These are phyloP conservation scores for Eulemur rubriventer DNA, from an alignment of 2,797 vertebrate genomes.

Conservation along the genomic window DNA sequence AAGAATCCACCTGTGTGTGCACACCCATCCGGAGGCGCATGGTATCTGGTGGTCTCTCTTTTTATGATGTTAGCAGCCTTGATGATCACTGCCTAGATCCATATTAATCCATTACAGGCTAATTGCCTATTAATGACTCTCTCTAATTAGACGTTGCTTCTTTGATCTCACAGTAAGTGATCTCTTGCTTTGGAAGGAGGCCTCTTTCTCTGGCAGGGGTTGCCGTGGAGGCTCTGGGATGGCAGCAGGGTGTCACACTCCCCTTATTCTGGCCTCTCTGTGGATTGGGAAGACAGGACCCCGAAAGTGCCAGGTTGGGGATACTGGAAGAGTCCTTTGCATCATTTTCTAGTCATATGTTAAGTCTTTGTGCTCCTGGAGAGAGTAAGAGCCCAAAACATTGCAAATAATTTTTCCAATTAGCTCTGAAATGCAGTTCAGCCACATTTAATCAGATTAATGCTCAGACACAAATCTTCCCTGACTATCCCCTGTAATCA, in stretches of 20 bases:
- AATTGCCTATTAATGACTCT: constrained; percentile 64
- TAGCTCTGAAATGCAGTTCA: not conserved
- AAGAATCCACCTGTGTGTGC: not conserved
- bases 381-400: not conserved
- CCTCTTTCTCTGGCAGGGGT: not conserved
- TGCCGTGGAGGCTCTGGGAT: not conserved
- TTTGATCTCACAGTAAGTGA: constrained; percentile 58
- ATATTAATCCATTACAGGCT: constrained; percentile 53
- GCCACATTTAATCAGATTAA: constrained; percentile 18
- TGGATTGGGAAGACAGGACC: not conserved
- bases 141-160: constrained; percentile 54
- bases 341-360: not conserved
- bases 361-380: not conserved
- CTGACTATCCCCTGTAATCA: not conserved
- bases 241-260: not conserved
- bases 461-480: not conserved
- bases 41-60: not conserved
- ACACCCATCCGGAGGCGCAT: not conserved
- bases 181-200: constrained; percentile 47
- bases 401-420: not conserved
- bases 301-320: not conserved
- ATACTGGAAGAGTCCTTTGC: not conserved
- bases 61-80: not conserved
- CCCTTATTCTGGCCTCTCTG: not conserved
- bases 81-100: constrained; percentile 4